phyloP scores from a whole-genome alignment of 2,888 invertebrate genomes.

The Noctua janthina region DNA sequence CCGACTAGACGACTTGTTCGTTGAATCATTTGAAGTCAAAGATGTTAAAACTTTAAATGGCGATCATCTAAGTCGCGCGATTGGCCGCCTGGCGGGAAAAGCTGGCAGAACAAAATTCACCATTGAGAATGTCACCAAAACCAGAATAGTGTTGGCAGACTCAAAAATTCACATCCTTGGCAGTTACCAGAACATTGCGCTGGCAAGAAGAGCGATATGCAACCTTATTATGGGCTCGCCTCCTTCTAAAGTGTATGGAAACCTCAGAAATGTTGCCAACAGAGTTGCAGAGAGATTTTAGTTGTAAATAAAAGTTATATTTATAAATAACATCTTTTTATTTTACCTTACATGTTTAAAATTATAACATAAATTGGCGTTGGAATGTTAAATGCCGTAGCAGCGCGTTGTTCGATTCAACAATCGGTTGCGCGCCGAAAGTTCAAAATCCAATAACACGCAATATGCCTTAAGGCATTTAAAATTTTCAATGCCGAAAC shows the following conservation, averaged over 20 bases:
- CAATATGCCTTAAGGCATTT: not conserved
- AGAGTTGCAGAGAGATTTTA: constrained; percentile 95
- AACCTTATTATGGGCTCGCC: constrained; percentile 99
- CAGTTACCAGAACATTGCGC: constrained; percentile 98
- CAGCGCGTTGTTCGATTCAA: not conserved
- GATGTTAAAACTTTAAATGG: constrained; percentile 99
- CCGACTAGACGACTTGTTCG: constrained; percentile 98
- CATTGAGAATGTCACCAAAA: constrained; percentile 99
- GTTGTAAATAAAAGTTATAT: constrained; percentile 77
- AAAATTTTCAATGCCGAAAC: not conserved
- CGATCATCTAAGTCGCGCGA: constrained; percentile 98
- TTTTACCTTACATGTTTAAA: constrained; percentile 2
- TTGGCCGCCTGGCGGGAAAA: constrained; percentile 99
- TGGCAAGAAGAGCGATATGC: constrained; percentile 98
- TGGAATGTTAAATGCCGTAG: not conserved
- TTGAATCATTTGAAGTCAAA: constrained; percentile 99
- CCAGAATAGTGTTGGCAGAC: constrained; percentile 99
- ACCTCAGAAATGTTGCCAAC: constrained; percentile 95
- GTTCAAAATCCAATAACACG: not conserved
- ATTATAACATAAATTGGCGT: not conserved
- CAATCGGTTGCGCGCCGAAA: not conserved
- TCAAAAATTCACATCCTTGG: constrained; percentile 99
- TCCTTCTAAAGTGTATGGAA: constrained; percentile 99
- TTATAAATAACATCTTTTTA: constrained; percentile 66
- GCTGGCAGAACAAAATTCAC: constrained; percentile 99